Evolutionary conservation across 2,797 vertebrate species (phyloP), one percentile per base, ranked within the genome.

Genomic region (Anas capensis): DNA sequence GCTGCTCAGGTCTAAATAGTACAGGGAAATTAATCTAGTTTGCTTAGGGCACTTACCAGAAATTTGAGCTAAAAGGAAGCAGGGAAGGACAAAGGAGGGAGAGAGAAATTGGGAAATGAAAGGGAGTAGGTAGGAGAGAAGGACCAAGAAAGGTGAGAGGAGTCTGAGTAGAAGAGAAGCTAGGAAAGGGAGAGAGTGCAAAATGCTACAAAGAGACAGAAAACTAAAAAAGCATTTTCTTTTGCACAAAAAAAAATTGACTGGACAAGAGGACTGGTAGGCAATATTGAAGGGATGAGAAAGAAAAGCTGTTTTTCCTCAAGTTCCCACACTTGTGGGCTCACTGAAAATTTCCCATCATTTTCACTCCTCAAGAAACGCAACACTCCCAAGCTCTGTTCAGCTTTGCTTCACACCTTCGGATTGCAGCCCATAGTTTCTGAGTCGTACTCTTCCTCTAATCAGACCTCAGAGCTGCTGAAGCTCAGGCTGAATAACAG

Each of bases 31-130:
- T 73, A 65, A 84, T 68, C 48, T 64, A 42, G 18, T 71, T 85
- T 27, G 13, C 11, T 75, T 64, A 61, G 58, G 36, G 11, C 34
- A 11, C 44, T 80, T 62, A 48, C 13, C 56, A 85, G 80, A 23
- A 96, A 57, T 86, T 40, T 56, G 88, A 92, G 53, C 54, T 96
- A 53, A 77, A 95, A 85, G 48, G 15, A 76, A 69, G 40, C 61
- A 48, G 24, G 23, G n/a, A 17, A 8, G 18, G 15, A 29, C 68
- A 64, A 75, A 73, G 53, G 76, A 96, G 36, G 72, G 84, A 91
- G 82, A 70, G 10, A 73, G 33, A 92, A 96, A 75, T 29, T 34
- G 64, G 23, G 19, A 88, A 51, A 2, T 79, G 56, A 80, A 62
- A 77, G 31, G 71, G 38, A 34, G 49, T 14, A 31, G 51, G 34